phyloP scores from a whole-genome alignment of 1,140 invertebrate species.

The Brachionus rotundiformis region DNA sequence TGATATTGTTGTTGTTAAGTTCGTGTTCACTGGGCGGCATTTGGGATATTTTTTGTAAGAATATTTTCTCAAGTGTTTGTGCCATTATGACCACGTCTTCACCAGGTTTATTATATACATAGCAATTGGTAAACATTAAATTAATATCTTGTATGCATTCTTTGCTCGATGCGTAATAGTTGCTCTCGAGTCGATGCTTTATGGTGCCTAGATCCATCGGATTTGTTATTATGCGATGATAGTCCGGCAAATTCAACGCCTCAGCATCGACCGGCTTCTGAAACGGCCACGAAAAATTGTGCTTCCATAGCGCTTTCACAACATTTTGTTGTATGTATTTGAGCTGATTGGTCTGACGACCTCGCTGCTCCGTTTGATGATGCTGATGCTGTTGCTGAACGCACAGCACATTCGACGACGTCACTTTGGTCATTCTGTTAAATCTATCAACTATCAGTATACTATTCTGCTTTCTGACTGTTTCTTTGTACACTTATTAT shows the following conservation, averaged over 20 bases:
- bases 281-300: conserved; percentile 95
- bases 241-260: conserved; percentile 87
- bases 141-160: conserved; percentile 93
- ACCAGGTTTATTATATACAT: conserved; percentile 95
- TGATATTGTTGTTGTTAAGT: neutral
- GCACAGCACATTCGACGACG: neutral
- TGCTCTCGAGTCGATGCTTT: conserved; percentile 89
- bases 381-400: neutral
- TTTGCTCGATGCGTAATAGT: conserved; percentile 83
- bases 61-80: conserved; percentile 76
- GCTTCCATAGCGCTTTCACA: conserved; percentile 37
- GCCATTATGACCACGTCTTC: conserved; percentile 97
- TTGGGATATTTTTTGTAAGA: conserved; percentile 26
- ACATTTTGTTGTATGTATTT: conserved; percentile 41
- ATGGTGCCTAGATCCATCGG: conserved; percentile 99
- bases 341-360: conserved; percentile 49
- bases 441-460: neutral
- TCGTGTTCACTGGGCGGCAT: conserved; percentile 45
- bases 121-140: conserved; percentile 98
- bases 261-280: conserved; percentile 97
- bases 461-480: neutral
- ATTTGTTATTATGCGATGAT: conserved; percentile 98
- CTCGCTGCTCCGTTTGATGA: neutral
- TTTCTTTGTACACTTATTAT: neutral
- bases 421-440: neutral